Percentiles rank a stretch among this genome's conserved stretches.
Conservation (phyloP, 1,140 invertebrate genomes). For the Leptopilina boulardi region DNA sequence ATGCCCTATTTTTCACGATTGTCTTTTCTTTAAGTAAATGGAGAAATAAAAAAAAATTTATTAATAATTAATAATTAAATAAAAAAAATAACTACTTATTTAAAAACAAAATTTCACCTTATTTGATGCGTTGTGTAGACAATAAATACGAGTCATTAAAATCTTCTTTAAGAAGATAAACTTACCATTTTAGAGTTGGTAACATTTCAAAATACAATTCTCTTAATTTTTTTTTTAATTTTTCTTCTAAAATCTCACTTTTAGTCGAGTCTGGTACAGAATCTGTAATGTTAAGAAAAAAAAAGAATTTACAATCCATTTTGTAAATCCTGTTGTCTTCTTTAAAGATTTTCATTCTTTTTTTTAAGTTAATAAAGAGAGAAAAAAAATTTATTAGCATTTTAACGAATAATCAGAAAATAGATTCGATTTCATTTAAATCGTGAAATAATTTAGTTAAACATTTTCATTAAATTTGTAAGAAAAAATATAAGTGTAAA, state of each 20-base stretch:
- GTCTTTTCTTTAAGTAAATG: not conserved
- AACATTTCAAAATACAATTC: slow-evolving; percentile 21
- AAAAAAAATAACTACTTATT: slow-evolving; percentile 1
- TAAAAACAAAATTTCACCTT: not conserved
- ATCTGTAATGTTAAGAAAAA: slow-evolving; percentile 11
- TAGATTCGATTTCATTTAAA: not conserved
- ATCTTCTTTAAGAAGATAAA: not conserved
- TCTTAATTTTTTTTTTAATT: not conserved
- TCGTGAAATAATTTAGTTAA: not conserved
- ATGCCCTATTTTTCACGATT: not conserved
- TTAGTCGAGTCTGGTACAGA: slow-evolving; percentile 11
- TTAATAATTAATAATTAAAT: not conserved
- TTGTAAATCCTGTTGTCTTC: slow-evolving; percentile 14
- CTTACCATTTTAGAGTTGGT: slow-evolving; percentile 34
- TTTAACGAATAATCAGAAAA: too few relatives aligned
- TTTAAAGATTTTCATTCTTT: not conserved
- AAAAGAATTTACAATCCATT: not conserved
- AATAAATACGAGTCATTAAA: not conserved
- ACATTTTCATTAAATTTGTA: not conserved
- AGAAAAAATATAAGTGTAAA: not conserved
- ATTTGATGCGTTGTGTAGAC: not conserved
- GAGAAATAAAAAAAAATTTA: not conserved
- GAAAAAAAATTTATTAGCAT: not conserved
- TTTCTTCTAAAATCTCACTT: slow-evolving; percentile 5
- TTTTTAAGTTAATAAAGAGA: not conserved